phyloP scores from a whole-genome alignment of 1,140 invertebrate genomes.

The Frieseomelitta varia region DNA sequence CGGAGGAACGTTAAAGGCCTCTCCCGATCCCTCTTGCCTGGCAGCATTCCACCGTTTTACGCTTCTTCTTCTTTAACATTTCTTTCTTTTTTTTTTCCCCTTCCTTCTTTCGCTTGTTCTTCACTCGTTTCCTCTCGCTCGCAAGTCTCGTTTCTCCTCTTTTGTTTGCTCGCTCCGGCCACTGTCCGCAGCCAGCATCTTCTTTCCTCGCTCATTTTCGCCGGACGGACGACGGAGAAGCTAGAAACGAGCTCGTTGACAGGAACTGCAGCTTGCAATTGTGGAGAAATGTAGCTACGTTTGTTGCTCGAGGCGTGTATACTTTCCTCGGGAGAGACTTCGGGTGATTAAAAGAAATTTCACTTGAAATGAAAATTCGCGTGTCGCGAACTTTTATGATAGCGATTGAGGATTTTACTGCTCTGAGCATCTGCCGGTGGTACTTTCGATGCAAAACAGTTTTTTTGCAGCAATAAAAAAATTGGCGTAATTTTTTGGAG shows the following conservation, averaged over 20 bases:
- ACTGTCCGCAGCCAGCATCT: too few species aligned
- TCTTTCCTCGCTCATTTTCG: neutral
- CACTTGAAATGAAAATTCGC: neutral
- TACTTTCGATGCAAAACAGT: too few species aligned
- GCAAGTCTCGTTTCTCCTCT: neutral
- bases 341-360: too few species aligned
- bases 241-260: neutral
- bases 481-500: too few species aligned
- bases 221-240: neutral
- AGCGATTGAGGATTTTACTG: too few species aligned
- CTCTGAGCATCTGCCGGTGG: too few species aligned
- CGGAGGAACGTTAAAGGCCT: neutral
- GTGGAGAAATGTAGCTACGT: neutral
- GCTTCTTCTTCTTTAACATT: conserved; percentile 7
- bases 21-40: conserved; percentile 1
- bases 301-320: too few species aligned
- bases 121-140: neutral
- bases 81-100: neutral
- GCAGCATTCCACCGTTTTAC: conserved; percentile 46
- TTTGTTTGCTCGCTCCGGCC: neutral
- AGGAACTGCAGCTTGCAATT: neutral
- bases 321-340: neutral
- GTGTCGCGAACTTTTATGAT: too few species aligned
- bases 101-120: neutral
- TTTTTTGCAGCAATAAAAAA: too few species aligned